A percentile compares a stretch with the other conserved stretches of the same genome.
phyloP scores from a whole-genome alignment of 2,113 vertebrate species.

The Desmodus rotundus region DNA sequence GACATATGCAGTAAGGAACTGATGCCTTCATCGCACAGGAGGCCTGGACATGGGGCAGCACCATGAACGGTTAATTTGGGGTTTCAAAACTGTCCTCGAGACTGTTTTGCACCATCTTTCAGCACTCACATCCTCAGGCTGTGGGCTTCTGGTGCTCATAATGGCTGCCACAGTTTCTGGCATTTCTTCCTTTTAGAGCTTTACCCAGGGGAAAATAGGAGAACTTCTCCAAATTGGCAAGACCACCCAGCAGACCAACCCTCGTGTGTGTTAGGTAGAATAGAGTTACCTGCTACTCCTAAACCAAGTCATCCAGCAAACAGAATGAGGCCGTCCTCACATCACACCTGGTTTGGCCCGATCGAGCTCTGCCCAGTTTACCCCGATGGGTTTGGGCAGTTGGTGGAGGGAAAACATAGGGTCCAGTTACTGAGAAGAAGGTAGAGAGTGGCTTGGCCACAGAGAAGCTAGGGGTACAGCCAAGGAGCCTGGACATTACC shows the following conservation, averaged over 20 bases:
- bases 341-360: no score
- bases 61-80: no score
- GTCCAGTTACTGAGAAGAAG: background rate
- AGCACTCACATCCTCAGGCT: rapidly evolving
- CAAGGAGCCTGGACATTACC: background rate
- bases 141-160: background rate
- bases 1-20: no score
- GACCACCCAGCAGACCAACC: background rate
- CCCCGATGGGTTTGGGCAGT: rapidly evolving
- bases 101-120: background rate
- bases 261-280: no score
- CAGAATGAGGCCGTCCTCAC: background rate
- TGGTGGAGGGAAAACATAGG: background rate
- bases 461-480: background rate
- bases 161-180: background rate
- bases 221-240: background rate
- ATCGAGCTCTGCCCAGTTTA: background rate
- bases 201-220: no score
- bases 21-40: background rate
- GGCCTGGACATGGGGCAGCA: background rate
- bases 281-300: rapidly evolving
- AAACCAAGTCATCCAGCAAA: background rate
- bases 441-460: background rate
- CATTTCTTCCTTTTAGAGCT: background rate
- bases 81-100: no score